Percentiles rank a stretch among this genome's conserved stretches.
Conservation (phyloP, 1,140 invertebrate genomes). For the Agraylea sexmaculata region DNA sequence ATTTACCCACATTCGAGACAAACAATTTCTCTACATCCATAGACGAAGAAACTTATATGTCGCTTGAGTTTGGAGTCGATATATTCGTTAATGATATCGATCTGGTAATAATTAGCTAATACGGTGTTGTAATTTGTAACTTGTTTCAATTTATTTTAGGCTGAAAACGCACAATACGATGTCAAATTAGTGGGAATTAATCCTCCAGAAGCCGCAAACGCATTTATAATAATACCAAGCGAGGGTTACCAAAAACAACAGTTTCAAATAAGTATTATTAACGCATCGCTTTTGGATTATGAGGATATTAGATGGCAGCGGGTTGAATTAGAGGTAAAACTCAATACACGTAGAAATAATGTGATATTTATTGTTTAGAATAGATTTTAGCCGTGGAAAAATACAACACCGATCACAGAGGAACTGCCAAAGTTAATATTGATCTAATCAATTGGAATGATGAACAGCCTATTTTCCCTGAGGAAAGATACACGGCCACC, state of each 20-base stretch:
- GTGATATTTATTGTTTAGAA: background rate
- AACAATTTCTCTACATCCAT: constrained; percentile 28
- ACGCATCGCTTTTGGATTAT: constrained; percentile 41
- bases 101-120: constrained; percentile 29
- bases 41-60: constrained; percentile 34
- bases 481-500: constrained; percentile 22
- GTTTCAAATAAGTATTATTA: constrained; percentile 39
- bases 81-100: constrained; percentile 42
- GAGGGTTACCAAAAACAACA: constrained; percentile 41
- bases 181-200: constrained; percentile 29
- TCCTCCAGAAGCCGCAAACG: constrained; percentile 27
- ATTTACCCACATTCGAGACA: constrained; percentile 32
- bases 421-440: constrained; percentile 32
- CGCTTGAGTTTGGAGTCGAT: constrained; percentile 28
- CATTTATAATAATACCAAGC: constrained; percentile 41
- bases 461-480: constrained; percentile 40
- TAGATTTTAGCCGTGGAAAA: constrained; percentile 9
- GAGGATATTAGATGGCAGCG: constrained; percentile 34
- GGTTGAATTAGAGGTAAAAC: constrained; percentile 32
- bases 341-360: constrained; percentile 22
- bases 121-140: background rate
- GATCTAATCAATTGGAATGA: constrained; percentile 46
- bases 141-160: constrained; percentile 27
- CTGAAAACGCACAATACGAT: constrained; percentile 41
- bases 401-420: constrained; percentile 23